phyloP scores from a whole-genome alignment of 2,113 vertebrate species.

The Isurus oxyrinchus region DNA sequence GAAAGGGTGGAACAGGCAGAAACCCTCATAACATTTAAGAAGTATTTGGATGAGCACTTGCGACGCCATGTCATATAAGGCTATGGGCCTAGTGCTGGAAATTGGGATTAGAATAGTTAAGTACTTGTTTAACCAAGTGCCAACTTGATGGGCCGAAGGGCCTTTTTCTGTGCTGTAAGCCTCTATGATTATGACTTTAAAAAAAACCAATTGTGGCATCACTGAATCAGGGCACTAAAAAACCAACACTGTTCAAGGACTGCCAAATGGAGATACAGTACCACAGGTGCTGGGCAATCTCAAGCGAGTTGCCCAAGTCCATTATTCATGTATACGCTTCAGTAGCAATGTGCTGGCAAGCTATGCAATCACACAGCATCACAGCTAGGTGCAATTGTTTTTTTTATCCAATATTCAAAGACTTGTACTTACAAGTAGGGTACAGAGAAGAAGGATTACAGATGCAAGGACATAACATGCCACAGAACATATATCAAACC shows the following conservation, averaged over 20 bases:
- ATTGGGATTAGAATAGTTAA: no score
- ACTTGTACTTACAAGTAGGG: not conserved
- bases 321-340: not conserved
- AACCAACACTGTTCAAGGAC: not conserved
- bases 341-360: not conserved
- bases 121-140: no score
- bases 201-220: not conserved
- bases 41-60: no score
- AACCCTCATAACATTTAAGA: no score
- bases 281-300: not conserved
- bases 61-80: no score
- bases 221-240: not conserved
- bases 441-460: not conserved
- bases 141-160: no score
- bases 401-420: not conserved
- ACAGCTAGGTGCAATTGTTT: not conserved
- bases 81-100: no score
- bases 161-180: no score
- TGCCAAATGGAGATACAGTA: not conserved
- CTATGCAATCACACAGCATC: not conserved
- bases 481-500: not conserved
- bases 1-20: no score
- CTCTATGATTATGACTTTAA: no score
- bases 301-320: not conserved
- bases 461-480: not conserved